phyloP scores from a whole-genome alignment of 1,140 invertebrate species.

The Gonatopus flavifemur region DNA sequence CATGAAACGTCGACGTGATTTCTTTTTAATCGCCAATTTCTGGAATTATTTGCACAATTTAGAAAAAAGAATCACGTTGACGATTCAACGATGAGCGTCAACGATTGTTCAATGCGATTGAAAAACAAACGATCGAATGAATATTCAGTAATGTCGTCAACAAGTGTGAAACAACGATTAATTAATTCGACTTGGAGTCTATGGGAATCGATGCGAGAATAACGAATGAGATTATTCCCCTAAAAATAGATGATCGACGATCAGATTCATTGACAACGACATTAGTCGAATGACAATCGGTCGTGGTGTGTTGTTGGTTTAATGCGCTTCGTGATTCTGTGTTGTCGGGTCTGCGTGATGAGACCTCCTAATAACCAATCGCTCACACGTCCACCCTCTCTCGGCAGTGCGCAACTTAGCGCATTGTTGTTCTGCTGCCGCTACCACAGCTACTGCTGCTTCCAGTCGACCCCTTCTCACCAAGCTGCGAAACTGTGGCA shows the following conservation, averaged over 20 bases:
- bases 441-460: conserved; percentile 17
- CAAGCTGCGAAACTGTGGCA: conserved; percentile 50
- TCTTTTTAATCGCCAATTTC: too few relatives aligned
- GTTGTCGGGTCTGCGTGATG: conserved; percentile 44
- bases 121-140: neutral
- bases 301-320: conserved; percentile 27
- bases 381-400: conserved; percentile 40
- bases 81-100: neutral
- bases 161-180: conserved; percentile 5
- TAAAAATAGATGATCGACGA: too few relatives aligned
- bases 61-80: neutral
- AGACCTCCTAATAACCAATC: conserved; percentile 50
- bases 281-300: conserved; percentile 24
- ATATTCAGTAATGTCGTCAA: neutral
- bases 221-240: too few relatives aligned
- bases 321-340: conserved; percentile 42
- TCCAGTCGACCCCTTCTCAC: conserved; percentile 24
- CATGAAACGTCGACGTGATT: too few relatives aligned
- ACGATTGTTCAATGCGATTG: neutral
- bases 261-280: too few relatives aligned
- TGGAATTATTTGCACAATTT: too few relatives aligned
- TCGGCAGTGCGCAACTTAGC: conserved; percentile 21
- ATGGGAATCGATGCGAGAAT: too few relatives aligned
- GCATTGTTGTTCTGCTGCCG: conserved; percentile 14
- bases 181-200: too few relatives aligned